phyloP scores from a whole-genome alignment of 2,888 invertebrate species.

The Heteromyza rotundicornis region DNA sequence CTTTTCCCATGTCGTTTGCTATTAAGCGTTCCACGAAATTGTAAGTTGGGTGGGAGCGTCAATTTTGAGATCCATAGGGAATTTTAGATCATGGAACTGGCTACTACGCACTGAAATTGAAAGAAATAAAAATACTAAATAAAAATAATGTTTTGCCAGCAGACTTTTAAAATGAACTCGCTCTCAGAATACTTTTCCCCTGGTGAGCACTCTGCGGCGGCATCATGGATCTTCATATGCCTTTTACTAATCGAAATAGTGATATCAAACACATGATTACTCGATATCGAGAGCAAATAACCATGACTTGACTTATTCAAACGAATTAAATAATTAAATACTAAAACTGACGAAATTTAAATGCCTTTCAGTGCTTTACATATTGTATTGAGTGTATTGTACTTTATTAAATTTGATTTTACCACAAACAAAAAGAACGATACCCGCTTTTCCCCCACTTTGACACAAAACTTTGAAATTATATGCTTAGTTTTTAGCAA shows the following conservation, averaged over 20 bases:
- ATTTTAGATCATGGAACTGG: no score
- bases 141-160: no score
- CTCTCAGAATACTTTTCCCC: no score
- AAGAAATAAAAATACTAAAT: no score
- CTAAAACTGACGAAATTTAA: background rate
- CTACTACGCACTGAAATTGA: no score
- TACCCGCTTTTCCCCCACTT: no score
- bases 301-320: background rate
- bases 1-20: slow-evolving; percentile 46
- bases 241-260: no score
- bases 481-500: background rate
- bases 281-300: background rate
- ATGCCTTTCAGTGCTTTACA: slow-evolving; percentile 9
- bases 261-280: background rate
- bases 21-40: slow-evolving; percentile 43
- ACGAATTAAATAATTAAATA: background rate
- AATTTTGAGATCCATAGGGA: background rate
- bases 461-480: no score
- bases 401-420: background rate
- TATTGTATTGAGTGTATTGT: background rate
- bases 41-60: background rate
- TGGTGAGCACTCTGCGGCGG: no score
- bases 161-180: no score
- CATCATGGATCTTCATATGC: no score
- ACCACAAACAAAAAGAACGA: background rate